Evolutionary conservation across 2,888 invertebrate genomes (phyloP).

Genomic region (Plebejus argus): DNA sequence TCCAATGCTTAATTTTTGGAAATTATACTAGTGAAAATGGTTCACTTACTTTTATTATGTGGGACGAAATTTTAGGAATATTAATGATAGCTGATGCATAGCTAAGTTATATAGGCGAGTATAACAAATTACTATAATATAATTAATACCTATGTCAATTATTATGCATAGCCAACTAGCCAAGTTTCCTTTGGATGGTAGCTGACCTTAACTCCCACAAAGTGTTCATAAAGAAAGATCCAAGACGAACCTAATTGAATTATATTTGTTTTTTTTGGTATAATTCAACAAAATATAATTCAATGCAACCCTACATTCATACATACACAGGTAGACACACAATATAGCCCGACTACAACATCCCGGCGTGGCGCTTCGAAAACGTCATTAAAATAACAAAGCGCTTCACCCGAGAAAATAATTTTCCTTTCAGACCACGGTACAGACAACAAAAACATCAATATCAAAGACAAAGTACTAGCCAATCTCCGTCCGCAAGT

Average conservation of each 20-base stretch:
- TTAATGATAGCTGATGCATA: too few species aligned
- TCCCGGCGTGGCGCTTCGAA: not conserved
- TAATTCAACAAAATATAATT: not conserved
- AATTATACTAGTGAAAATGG: not conserved
- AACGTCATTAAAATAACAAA: constrained; percentile 28
- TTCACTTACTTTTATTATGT: not conserved
- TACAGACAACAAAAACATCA: constrained; percentile 32
- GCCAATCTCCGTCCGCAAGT: constrained; percentile 37
- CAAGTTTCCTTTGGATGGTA: too few species aligned
- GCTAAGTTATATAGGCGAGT: too few species aligned
- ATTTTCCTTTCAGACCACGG: constrained; percentile 17
- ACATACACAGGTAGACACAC: not conserved
- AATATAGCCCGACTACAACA: constrained; percentile 4
- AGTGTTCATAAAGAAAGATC: not conserved
- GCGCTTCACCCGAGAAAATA: constrained; percentile 26
- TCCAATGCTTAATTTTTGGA: constrained; percentile 23
- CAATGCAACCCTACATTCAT: not conserved
- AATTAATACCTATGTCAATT: too few species aligned
- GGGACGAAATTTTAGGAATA: not conserved
- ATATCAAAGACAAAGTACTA: constrained; percentile 36
- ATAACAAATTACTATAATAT: too few species aligned
- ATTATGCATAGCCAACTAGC: too few species aligned
- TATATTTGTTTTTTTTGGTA: too few species aligned
- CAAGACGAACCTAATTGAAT: not conserved
- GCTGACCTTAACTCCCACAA: too few species aligned